Base-by-base conservation (phyloP, 2,113 vertebrate species). In the Aplodontia rufa region DNA sequence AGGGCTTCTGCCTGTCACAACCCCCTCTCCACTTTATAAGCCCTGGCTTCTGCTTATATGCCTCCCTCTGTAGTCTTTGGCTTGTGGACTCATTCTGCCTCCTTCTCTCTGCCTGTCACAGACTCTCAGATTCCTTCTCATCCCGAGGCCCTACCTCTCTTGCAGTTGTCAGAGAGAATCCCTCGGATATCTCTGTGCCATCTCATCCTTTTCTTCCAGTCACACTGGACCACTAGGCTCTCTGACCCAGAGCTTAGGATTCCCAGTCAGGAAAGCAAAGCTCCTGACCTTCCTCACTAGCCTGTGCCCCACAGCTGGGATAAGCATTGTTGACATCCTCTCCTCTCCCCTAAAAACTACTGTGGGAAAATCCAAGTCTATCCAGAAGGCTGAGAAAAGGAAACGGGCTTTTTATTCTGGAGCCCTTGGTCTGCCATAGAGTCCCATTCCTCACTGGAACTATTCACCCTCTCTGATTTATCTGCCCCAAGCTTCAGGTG, bases 1-100 rank as follows among this genome's bases (percentile, higher is more conserved):
- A 93, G 30, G 60, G 26, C 28, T 62, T 20, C 2, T 14, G 24
- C 66, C 10, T 6, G 8, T 47, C 60, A 68, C 28, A 32, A 9
- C 8, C 5, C 14, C 19, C 47, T 7, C 17, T 19, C 40, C 0
- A 0, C 37, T 55, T 51, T 4, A 28, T 9, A 0, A 1, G 28
- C 58, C 37, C 37, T 9, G 75, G 81, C 68, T 62, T 81, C 58
- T 40, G 45, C 47, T 8, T 5, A 5, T 9, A 69, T 40, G n/a
- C 82, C 49, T 72, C 49, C 8, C 3, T 60, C 75, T 4, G 3
- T 40, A 5, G 51, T 12, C 84, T 86, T 55, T 90, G 90, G 90
- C 79, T 58, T 84, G 47, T 45, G 9, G 28, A 35, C 78, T 82
- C 69, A 5, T 4, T 40, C 40, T 71, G 75, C 20, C 40, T 90